Evolutionary conservation across 1,140 invertebrate genomes (phyloP).

Genomic region (Nephila pilipes): DNA sequence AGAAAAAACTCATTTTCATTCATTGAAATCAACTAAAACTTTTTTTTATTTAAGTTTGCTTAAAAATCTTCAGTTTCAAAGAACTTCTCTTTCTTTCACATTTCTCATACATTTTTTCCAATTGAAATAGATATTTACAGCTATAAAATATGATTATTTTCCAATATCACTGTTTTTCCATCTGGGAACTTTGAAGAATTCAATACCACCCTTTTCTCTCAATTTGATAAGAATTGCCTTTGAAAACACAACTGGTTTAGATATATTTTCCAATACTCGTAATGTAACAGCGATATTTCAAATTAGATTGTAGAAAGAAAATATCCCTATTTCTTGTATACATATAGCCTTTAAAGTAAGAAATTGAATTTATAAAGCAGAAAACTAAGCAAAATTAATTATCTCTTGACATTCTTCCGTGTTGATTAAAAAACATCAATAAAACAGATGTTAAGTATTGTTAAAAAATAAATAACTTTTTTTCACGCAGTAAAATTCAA

Average conservation of each 20-base stretch:
- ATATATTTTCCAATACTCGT: slow-evolving; percentile 34
- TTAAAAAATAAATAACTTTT: too few species aligned
- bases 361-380: not conserved
- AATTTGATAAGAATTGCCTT: slow-evolving; percentile 33
- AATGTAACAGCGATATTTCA: not conserved
- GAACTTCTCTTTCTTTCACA: not conserved
- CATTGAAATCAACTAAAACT: too few species aligned
- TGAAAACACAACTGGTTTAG: not conserved
- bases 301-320: slow-evolving; percentile 14
- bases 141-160: slow-evolving; percentile 53
- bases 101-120: not conserved
- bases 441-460: too few species aligned
- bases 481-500: not conserved
- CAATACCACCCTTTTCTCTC: not conserved
- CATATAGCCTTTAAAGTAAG: not conserved
- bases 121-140: not conserved
- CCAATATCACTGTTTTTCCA: slow-evolving; percentile 38
- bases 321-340: not conserved
- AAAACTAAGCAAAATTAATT: not conserved
- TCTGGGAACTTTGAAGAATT: slow-evolving; percentile 22
- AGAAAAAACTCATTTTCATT: too few species aligned
- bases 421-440: too few species aligned
- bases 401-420: too few species aligned
- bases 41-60: too few species aligned
- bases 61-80: not conserved